These are phyloP conservation scores for Linurgus olivaceus DNA, from an alignment of 2,797 vertebrate genomes.

Conservation along the genomic window DNA sequence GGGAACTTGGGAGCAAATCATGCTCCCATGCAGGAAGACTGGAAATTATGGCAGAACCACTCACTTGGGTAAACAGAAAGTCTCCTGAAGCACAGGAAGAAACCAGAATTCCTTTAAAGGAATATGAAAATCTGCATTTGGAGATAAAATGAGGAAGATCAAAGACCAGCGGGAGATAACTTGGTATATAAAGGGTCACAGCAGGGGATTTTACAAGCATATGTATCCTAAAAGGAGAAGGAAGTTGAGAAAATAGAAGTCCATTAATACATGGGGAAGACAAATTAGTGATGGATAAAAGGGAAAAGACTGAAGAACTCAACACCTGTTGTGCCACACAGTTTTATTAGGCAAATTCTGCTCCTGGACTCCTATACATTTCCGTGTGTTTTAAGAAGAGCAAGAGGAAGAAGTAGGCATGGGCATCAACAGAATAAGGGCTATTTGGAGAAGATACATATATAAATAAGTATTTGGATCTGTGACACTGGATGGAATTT, in stretches of 20 bases:
- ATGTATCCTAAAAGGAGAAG: not conserved
- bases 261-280: not conserved
- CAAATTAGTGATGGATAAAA: not conserved
- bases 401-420: not conserved
- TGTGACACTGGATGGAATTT: not conserved
- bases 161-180: not conserved
- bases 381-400: not conserved
- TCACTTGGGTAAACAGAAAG: not conserved
- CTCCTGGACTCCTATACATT: not conserved
- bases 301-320: not conserved
- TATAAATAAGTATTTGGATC: not conserved
- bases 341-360: not conserved
- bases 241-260: not conserved
- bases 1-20: not conserved
- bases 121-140: not conserved
- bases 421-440: not conserved
- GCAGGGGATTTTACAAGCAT: not conserved
- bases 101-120: not conserved
- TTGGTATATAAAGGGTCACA: not conserved
- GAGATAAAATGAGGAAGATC: not conserved
- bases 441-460: not conserved
- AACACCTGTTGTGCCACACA: not conserved
- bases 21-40: not conserved
- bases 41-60: not conserved
- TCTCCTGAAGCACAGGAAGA: not conserved